Conservation (phyloP, 2,113 vertebrate species). For the Myocastor coypus region DNA sequence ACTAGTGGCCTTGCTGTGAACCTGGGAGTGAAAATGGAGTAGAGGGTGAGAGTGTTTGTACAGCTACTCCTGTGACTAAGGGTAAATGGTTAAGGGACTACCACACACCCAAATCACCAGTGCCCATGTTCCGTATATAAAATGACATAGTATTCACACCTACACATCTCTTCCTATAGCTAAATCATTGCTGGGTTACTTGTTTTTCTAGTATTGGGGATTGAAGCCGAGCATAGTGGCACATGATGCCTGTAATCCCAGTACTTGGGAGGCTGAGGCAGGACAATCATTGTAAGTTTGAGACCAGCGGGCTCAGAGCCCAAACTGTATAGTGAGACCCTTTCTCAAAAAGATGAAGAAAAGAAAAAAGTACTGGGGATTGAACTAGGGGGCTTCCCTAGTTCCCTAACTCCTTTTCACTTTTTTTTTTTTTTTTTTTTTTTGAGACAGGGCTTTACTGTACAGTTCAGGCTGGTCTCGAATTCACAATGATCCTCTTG, state of each 20-base stretch:
- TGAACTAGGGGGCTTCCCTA: not conserved
- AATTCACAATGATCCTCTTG: too few species aligned
- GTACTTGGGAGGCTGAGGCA: too few species aligned
- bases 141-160: not conserved
- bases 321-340: too few species aligned
- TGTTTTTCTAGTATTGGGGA: not conserved
- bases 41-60: not conserved
- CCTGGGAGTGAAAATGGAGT: conserved; percentile 81
- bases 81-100: not conserved
- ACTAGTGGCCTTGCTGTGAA: conserved; percentile 96
- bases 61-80: not conserved
- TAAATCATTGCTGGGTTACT: not conserved
- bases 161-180: not conserved
- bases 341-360: too few species aligned
- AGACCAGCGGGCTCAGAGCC: too few species aligned
- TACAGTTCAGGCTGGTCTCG: too few species aligned
- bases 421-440: not conserved
- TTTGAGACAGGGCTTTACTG: not conserved
- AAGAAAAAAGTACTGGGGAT: not conserved
- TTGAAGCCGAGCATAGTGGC: too few species aligned
- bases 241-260: too few species aligned
- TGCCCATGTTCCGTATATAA: not conserved
- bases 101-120: not conserved
- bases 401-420: not conserved
- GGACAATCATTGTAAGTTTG: too few species aligned